A percentile compares a stretch with the other conserved stretches of the same genome.
Evolutionary conservation across 2,888 invertebrate genomes (phyloP).

Genomic region (Leptura quadrifasciata): DNA sequence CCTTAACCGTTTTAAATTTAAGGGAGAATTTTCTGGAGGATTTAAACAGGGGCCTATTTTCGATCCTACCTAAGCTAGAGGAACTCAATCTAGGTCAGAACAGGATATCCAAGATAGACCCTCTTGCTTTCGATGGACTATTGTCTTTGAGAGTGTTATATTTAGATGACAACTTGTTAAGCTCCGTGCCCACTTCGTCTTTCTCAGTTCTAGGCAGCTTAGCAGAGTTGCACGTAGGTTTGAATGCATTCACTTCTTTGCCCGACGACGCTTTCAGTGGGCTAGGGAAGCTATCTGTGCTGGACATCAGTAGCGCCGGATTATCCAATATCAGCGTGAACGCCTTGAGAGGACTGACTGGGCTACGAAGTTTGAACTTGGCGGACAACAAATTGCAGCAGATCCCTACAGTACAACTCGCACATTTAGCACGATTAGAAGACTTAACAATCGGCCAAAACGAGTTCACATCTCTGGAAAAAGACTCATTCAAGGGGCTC

Average conservation of each 20-base stretch:
- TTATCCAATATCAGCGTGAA: slow-evolving; percentile 85
- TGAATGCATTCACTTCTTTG: slow-evolving; percentile 86
- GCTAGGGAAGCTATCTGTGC: slow-evolving; percentile 82
- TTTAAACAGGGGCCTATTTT: slow-evolving; percentile 84
- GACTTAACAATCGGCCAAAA: slow-evolving; percentile 90
- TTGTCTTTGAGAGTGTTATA: slow-evolving; percentile 86
- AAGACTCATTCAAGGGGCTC: slow-evolving; percentile 86
- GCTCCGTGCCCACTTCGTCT: slow-evolving; percentile 84
- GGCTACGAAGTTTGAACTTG: slow-evolving; percentile 85
- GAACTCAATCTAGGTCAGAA: slow-evolving; percentile 92
- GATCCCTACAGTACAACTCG: slow-evolving; percentile 86
- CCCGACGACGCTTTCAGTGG: slow-evolving; percentile 88
- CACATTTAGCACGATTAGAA: slow-evolving; percentile 84
- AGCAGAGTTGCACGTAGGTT: slow-evolving; percentile 89
- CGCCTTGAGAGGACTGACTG: slow-evolving; percentile 85
- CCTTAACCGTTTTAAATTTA: slow-evolving; percentile 87
- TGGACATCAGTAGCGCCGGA: slow-evolving; percentile 89
- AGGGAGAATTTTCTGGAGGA: slow-evolving; percentile 89
- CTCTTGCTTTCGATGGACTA: slow-evolving; percentile 85
- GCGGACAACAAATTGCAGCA: slow-evolving; percentile 86
- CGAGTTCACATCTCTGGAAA: slow-evolving; percentile 82
- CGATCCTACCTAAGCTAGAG: slow-evolving; percentile 84
- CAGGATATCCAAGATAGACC: slow-evolving; percentile 87
- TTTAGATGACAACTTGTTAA: slow-evolving; percentile 89
- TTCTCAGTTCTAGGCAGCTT: slow-evolving; percentile 85